Conservation (phyloP, 1,140 invertebrate genomes). For the Lasioglossum albipes region DNA sequence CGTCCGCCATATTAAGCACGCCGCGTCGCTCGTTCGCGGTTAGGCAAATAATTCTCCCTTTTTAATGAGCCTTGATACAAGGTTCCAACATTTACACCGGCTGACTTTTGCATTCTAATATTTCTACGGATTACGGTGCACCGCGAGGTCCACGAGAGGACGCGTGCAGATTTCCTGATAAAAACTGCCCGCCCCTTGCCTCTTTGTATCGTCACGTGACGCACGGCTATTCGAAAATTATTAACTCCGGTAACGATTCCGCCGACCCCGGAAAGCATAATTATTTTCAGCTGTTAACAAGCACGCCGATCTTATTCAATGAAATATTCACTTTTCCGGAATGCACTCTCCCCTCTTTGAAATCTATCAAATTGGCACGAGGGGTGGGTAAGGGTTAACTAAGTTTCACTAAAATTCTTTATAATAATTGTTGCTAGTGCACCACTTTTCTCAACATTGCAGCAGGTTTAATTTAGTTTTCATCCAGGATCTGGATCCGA, state of each 20-base stretch:
- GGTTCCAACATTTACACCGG: not conserved
- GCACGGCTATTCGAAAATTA: not conserved
- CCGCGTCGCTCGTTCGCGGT: not conserved
- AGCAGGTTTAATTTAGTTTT: too few species aligned
- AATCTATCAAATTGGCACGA: too few species aligned
- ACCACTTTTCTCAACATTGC: too few species aligned
- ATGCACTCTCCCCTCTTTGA: too few species aligned
- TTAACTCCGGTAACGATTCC: not conserved
- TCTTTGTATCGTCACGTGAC: not conserved
- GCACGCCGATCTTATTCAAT: not conserved
- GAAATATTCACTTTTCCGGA: too few species aligned
- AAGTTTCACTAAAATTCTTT: too few species aligned
- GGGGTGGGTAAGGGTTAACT: too few species aligned
- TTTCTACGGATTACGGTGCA: not conserved
- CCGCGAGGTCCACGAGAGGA: not conserved
- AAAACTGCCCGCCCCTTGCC: not conserved
- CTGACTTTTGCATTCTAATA: not conserved
- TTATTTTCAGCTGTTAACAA: not conserved
- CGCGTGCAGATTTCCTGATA: not conserved
- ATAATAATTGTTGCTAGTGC: too few species aligned
- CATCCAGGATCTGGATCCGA: too few species aligned
- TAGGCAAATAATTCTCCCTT: slow-evolving; percentile 25
- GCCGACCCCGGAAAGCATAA: not conserved
- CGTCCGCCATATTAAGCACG: slow-evolving; percentile 20
- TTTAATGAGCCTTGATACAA: slow-evolving; percentile 36